A percentile compares a stretch with the other conserved stretches of the same genome.
These are phyloP conservation scores for Bombus confusus DNA, from an alignment of 1,140 invertebrate genomes.

Conservation along the genomic window DNA sequence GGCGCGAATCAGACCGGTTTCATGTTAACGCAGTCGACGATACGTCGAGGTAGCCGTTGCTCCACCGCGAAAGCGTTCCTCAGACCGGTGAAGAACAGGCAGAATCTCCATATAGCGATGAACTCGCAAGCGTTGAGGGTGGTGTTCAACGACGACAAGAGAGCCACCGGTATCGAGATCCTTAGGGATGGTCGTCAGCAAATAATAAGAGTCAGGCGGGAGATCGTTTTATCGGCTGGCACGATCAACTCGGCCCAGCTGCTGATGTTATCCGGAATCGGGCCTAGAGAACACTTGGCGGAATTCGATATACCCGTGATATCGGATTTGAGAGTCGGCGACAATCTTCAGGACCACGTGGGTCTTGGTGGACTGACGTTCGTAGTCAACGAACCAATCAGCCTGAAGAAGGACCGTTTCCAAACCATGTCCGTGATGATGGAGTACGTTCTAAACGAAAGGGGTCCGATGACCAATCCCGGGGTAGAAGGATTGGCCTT, in stretches of 20 bases:
- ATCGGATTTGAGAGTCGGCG: slow-evolving; percentile 89
- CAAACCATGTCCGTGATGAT: slow-evolving; percentile 90
- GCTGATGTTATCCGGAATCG: slow-evolving; percentile 95
- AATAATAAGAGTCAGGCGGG: slow-evolving; percentile 87
- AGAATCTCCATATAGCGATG: slow-evolving; percentile 92
- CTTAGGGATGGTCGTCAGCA: slow-evolving; percentile 85
- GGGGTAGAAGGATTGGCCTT: slow-evolving; percentile 93
- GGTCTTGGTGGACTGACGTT: slow-evolving; percentile 92
- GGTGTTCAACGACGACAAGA: slow-evolving; percentile 86
- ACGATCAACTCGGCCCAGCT: slow-evolving; percentile 91
- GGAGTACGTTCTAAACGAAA: slow-evolving; percentile 91
- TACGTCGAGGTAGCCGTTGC: slow-evolving; percentile 92
- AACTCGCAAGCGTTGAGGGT: slow-evolving; percentile 89
- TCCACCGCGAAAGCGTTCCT: slow-evolving; percentile 95
- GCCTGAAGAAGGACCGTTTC: slow-evolving; percentile 89
- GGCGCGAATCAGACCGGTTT: slow-evolving; percentile 92
- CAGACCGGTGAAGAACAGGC: slow-evolving; percentile 88
- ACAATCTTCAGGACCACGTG: slow-evolving; percentile 93
- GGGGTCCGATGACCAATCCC: slow-evolving; percentile 90
- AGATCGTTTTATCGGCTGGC: slow-evolving; percentile 92
- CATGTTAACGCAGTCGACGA: slow-evolving; percentile 93
- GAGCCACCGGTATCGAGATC: slow-evolving; percentile 90
- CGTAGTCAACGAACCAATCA: slow-evolving; percentile 90
- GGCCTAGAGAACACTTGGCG: slow-evolving; percentile 89
- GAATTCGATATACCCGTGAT: slow-evolving; percentile 89